Conservation (phyloP, 2,797 vertebrate genomes). For the Passerculus sandwichensis region DNA sequence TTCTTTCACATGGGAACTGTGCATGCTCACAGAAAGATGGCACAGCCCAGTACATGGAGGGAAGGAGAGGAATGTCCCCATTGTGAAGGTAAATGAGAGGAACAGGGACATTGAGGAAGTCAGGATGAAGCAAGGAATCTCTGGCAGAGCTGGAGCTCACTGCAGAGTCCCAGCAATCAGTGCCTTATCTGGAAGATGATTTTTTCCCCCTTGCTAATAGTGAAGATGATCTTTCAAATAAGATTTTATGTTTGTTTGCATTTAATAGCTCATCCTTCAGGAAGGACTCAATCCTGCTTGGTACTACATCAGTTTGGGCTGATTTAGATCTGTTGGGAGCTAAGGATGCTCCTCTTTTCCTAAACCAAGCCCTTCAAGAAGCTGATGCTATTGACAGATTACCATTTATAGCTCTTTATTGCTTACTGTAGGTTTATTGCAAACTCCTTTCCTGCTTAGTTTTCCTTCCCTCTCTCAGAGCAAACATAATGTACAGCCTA, state of each 20-base stretch:
- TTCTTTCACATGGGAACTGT: not conserved
- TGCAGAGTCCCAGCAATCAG: not conserved
- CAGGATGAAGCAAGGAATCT: not conserved
- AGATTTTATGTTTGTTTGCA: slow-evolving; percentile 31
- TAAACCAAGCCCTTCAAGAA: not conserved
- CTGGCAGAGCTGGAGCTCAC: not conserved
- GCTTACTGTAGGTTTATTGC: slow-evolving; percentile 58
- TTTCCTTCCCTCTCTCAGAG: slow-evolving; percentile 43
- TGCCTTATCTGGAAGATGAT: not conserved
- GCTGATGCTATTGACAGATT: slow-evolving; percentile 49
- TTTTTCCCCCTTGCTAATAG: slow-evolving; percentile 15
- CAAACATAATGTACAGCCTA: slow-evolving; percentile 53
- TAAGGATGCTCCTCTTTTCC: not conserved
- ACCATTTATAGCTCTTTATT: slow-evolving; percentile 47
- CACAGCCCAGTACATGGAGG: not conserved
- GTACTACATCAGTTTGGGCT: not conserved
- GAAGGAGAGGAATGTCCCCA: not conserved
- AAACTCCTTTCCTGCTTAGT: slow-evolving; percentile 6
- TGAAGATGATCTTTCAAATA: slow-evolving; percentile 26
- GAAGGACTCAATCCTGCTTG: not conserved
- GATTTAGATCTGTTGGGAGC: not conserved
- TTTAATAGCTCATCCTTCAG: slow-evolving; percentile 29
- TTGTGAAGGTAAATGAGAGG: not conserved
- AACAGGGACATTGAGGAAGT: not conserved
- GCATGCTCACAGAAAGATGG: not conserved